Evolutionary conservation across 1,140 invertebrate genomes (phyloP).

Genomic region (Phymastichus coffea): DNA sequence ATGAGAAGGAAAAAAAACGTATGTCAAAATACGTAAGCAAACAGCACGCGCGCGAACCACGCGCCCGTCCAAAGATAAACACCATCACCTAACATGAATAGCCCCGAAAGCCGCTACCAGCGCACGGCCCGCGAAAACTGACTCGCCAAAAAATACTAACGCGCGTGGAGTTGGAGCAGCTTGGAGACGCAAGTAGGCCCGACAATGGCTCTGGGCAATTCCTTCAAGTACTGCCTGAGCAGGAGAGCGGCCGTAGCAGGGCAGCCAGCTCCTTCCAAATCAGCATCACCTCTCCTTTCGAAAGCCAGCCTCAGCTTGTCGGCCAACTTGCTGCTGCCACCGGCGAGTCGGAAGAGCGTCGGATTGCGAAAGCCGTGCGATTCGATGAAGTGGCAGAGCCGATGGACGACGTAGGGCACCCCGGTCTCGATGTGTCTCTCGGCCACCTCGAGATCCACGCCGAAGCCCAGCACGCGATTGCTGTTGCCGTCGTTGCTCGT

Average conservation of each 20-base stretch:
- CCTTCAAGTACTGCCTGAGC: slow-evolving; percentile 56
- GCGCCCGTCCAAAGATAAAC: not conserved
- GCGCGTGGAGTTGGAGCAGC: slow-evolving; percentile 47
- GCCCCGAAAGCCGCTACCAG: no score
- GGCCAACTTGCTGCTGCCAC: slow-evolving; percentile 31
- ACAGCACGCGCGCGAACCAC: no score
- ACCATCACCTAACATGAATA: not conserved
- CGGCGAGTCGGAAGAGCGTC: slow-evolving; percentile 51
- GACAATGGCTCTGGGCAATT: slow-evolving; percentile 56
- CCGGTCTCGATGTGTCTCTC: slow-evolving; percentile 49
- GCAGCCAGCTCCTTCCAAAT: slow-evolving; percentile 52
- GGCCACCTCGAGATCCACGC: slow-evolving; percentile 45
- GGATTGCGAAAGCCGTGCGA: slow-evolving; percentile 50
- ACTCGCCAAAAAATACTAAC: slow-evolving; percentile 38
- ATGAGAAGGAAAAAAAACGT: no score
- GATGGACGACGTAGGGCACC: slow-evolving; percentile 52
- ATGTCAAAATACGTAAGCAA: no score
- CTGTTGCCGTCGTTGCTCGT: not conserved
- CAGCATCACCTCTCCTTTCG: slow-evolving; percentile 56
- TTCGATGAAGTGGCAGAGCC: slow-evolving; percentile 55
- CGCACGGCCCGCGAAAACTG: no score
- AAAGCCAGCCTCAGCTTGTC: slow-evolving; percentile 53
- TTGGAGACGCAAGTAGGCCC: slow-evolving; percentile 47
- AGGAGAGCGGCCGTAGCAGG: slow-evolving; percentile 55
- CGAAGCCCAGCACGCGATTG: no score